Base-by-base conservation (phyloP, 2,113 vertebrate species). In the Oryzias celebensis region DNA sequence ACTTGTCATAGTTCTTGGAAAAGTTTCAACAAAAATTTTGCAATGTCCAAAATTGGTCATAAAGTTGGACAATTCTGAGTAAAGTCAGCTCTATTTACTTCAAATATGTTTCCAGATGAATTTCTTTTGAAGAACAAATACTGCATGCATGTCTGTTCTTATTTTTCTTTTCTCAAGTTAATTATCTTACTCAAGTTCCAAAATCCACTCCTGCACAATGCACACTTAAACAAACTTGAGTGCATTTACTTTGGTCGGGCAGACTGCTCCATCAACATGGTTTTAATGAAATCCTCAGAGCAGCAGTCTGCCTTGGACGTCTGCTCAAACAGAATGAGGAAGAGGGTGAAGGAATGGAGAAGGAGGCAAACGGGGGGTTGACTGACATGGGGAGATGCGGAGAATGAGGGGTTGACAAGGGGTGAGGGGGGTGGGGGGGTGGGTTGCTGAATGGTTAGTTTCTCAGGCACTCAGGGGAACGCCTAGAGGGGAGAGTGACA, bases 281-380 rank as follows among this genome's bases (percentile, higher is more conserved):
- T 68, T 87, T 87, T 90, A 84, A 89, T 89, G 86, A 87, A 88
- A 90, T 87, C 81, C 83, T 74, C 75, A 80, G 80, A 83, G 82
- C 72, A 75, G 73, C 65, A 49, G 83, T 87, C 82, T 78, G 75
- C 80, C 68, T 66, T 88, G 84, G 81, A 87, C 68, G 79, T 68
- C 74, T 87, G 83, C 82, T 84, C 83, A 80, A 85, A 81, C 5
- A 75, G 61, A 82, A 73, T 58, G 68, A 68, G 72, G 58, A 64
- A 53, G 65, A 65, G 50, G 55, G 44, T 4, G 46, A 61, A 70
- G 41, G 51, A 42, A 75, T 24, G 49, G 54, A 63, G 61, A 56
- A 50, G 44, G 51, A 52, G 62, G 42, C 14, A 65, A 44, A 70
- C 60, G 43, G 68, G 62, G 60, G 65, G 58, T 60, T 73, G 72